Percentiles rank a stretch among this genome's conserved stretches.
Evolutionary conservation across 2,888 invertebrate species (phyloP).

Genomic region (Phengaris alcon): DNA sequence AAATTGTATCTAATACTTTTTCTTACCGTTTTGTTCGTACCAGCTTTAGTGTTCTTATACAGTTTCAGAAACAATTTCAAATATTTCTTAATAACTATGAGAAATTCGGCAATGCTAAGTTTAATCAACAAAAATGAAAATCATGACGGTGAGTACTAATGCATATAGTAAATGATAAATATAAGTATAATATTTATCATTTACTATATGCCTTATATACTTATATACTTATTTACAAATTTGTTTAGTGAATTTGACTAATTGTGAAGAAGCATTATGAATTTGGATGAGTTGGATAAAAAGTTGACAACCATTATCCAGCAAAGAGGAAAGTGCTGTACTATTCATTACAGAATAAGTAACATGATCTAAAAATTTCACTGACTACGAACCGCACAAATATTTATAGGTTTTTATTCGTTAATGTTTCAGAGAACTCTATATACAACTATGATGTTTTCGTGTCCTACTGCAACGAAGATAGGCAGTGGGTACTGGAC

Average conservation of each 20-base stretch:
- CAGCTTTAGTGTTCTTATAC: slow-evolving; percentile 44
- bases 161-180: no score
- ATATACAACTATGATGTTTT: slow-evolving; percentile 82
- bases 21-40: slow-evolving; percentile 48
- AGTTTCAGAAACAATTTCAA: slow-evolving; percentile 75
- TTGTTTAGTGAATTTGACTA: no score
- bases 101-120: slow-evolving; percentile 78
- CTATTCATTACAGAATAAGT: no score
- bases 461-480: slow-evolving; percentile 83
- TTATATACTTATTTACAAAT: no score
- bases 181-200: no score
- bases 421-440: slow-evolving; percentile 49
- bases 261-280: no score
- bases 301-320: no score
- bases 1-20: slow-evolving; percentile 44
- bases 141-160: slow-evolving; percentile 51
- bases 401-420: background rate
- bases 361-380: no score
- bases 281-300: no score
- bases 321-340: no score
- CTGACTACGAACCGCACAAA: no score
- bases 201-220: no score
- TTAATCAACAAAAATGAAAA: slow-evolving; percentile 69
- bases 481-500: slow-evolving; percentile 82
- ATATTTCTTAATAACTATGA: slow-evolving; percentile 79